phyloP scores from a whole-genome alignment of 1,140 invertebrate genomes.

The Drosophila hydei region DNA sequence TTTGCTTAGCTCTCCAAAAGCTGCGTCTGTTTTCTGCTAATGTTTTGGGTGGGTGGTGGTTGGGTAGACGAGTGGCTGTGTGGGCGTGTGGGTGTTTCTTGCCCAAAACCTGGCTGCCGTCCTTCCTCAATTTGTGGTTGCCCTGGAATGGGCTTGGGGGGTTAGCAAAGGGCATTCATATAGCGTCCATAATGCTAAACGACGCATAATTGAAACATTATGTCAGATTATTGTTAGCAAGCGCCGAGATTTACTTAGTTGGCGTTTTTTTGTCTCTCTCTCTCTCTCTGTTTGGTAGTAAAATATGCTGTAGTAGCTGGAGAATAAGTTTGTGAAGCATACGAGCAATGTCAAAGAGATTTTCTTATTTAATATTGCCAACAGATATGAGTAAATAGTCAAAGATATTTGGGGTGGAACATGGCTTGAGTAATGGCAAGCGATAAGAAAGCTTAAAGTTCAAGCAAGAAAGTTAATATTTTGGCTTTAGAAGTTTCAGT shows the following conservation, averaged over 20 bases:
- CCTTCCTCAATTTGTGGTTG: slow-evolving; percentile 28
- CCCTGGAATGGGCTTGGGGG: not conserved
- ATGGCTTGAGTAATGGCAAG: slow-evolving; percentile 35
- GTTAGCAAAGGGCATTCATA: slow-evolving; percentile 35
- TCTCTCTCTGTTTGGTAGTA: slow-evolving; percentile 9
- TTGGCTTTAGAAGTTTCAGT: not conserved
- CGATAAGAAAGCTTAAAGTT: slow-evolving; percentile 41
- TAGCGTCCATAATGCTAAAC: slow-evolving; percentile 70
- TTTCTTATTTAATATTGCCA: slow-evolving; percentile 56
- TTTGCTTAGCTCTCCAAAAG: slow-evolving; percentile 78
- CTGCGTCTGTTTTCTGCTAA: slow-evolving; percentile 55
- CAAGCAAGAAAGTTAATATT: slow-evolving; percentile 1
- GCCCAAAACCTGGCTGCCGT: slow-evolving; percentile 7
- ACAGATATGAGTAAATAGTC: slow-evolving; percentile 57
- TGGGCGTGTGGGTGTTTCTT: not conserved
- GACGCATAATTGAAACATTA: slow-evolving; percentile 82
- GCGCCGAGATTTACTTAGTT: slow-evolving; percentile 74
- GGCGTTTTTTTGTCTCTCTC: slow-evolving; percentile 52
- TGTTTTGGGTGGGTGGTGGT: slow-evolving; percentile 30
- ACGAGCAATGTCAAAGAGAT: slow-evolving; percentile 69
- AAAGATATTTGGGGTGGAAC: slow-evolving; percentile 27
- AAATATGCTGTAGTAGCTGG: slow-evolving; percentile 48
- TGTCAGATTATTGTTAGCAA: slow-evolving; percentile 82
- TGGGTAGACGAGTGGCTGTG: not conserved
- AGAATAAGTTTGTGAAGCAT: slow-evolving; percentile 52